Evolutionary conservation across 2,888 invertebrate genomes (phyloP), one percentile per base, ranked within the genome.

Genomic region (Eurytoma californica): DNA sequence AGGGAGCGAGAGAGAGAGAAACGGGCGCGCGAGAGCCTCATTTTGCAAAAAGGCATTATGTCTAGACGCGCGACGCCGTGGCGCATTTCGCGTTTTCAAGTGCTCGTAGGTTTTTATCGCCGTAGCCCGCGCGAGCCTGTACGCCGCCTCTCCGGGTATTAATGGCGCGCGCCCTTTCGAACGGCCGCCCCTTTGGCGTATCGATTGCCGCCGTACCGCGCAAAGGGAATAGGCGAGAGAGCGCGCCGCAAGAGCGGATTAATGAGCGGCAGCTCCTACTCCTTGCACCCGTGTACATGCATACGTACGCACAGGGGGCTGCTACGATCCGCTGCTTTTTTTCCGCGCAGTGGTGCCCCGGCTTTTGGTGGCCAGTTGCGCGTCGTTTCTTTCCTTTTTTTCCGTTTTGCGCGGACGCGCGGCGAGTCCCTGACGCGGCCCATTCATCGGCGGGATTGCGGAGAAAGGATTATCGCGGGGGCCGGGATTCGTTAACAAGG

Each of bases 31-130:
- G n/a, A 63, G 51, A 58, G 47, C 16, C 47, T 60, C 55, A 68
- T 68, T 70, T 24, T 18, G 39, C 58, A 60, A 49, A 70, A 70
- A 58, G 47, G 70, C 47, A 70, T 70, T 60, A 70, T 70, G 70
- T 70, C 70, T 70, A 70, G 58, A 70, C 57, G 70, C 16, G 12
- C n/a, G 30, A 47, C 20, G 63, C 39, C 39, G 39, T 2, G 18
- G 51, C 51, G 24, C 49, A 51, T 13, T 51, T n/a, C n/a, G 53
- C 13, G 13, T 39, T 63, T 60, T 60, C 18, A 30, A 60, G 70
- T 60, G 70, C 70, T 49, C 49, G 49, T 70, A 70, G 70, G 58
- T 70, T 70, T 60, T 47, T 58, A 70, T 70, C 55, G 68, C 18
- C 69, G 20, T 24, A 13, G 7, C 16, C 39, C 9, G 9, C 39